phyloP scores from a whole-genome alignment of 2,113 vertebrate species.

The Macquaria ambigua region DNA sequence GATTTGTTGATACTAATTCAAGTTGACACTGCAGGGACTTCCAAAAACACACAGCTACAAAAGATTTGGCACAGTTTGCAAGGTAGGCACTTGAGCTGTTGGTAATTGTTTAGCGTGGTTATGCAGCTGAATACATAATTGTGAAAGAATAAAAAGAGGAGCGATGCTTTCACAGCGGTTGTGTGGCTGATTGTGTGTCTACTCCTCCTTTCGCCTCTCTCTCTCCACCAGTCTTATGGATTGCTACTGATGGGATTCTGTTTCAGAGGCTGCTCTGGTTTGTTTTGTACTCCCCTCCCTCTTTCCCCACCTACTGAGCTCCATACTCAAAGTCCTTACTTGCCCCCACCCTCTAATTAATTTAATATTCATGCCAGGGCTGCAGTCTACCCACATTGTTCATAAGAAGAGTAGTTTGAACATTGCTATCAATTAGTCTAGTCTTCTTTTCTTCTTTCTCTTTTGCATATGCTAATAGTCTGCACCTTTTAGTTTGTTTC shows the following conservation, averaged over 20 bases:
- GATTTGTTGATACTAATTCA: conserved; percentile 19
- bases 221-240: conserved; percentile 8
- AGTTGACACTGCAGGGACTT: neutral
- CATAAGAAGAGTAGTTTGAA: conserved; percentile 14
- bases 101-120: neutral
- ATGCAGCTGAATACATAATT: conserved; percentile 5
- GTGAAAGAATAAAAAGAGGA: conserved; percentile 22
- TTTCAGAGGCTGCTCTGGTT: neutral
- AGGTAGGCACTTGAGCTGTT: neutral
- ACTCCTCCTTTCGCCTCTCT: neutral
- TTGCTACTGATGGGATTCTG: neutral
- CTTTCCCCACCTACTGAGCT: neutral
- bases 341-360: conserved; percentile 6
- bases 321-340: conserved; percentile 15
- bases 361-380: neutral
- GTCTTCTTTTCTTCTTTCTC: neutral
- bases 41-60: neutral
- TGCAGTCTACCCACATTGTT: neutral
- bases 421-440: neutral
- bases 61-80: neutral
- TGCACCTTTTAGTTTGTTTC: neutral
- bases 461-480: neutral
- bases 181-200: neutral
- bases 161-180: conserved; percentile 1
- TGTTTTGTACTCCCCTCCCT: conserved; percentile 3